A percentile compares a stretch with the other conserved stretches of the same genome.
These are phyloP conservation scores for Eristalis pertinax DNA, from an alignment of 2,888 invertebrate species.

Conservation along the genomic window DNA sequence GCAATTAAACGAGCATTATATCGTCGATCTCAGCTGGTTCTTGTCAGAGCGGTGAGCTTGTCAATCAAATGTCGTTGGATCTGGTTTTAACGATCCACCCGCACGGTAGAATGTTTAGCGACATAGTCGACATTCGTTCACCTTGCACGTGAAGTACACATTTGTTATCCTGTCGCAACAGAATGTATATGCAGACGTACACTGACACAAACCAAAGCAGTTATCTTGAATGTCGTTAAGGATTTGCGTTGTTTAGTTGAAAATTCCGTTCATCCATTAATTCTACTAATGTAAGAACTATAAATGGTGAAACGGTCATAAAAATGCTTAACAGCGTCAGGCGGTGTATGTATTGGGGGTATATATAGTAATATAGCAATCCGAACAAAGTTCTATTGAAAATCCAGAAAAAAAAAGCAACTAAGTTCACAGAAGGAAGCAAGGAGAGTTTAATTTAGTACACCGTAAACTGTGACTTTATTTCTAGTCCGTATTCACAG, in stretches of 20 bases:
- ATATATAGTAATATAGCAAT: too few relatives aligned
- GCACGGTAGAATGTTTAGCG: too few relatives aligned
- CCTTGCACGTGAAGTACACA: slow-evolving; percentile 8
- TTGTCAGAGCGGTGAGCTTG: neutral
- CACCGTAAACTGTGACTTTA: slow-evolving; percentile 33
- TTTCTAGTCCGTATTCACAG: slow-evolving; percentile 13
- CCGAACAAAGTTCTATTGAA: neutral
- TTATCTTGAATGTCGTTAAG: slow-evolving; percentile 30
- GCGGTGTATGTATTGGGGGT: neutral
- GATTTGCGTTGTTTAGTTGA: slow-evolving; percentile 17
- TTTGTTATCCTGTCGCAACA: neutral
- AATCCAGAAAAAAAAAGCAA: neutral
- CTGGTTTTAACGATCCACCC: too few relatives aligned
- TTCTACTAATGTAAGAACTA: slow-evolving; percentile 45
- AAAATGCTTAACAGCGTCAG: slow-evolving; percentile 38
- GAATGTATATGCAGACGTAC: neutral
- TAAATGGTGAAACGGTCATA: slow-evolving; percentile 34
- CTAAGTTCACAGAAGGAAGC: slow-evolving; percentile 7
- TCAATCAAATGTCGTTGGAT: neutral
- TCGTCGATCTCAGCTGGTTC: neutral
- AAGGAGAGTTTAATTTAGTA: neutral
- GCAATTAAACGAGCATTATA: slow-evolving; percentile 16
- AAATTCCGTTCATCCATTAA: slow-evolving; percentile 46
- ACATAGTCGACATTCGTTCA: neutral
- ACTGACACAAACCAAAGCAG: neutral